Conservation (phyloP, 2,888 invertebrate species). For the Macaria liturata region DNA sequence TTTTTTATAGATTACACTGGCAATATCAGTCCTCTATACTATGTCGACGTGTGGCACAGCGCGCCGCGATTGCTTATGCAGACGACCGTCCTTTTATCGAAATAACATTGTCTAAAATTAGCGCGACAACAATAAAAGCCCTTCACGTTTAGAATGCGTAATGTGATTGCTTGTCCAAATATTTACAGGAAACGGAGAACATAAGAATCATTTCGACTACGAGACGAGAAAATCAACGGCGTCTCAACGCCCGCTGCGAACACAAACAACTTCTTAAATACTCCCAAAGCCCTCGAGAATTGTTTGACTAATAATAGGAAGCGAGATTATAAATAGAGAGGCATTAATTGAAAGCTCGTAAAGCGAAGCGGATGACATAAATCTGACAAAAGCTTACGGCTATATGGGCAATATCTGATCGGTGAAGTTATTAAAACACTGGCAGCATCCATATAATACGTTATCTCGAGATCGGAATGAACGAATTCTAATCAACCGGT, state of each 20-base stretch:
- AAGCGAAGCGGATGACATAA: conserved; percentile 58
- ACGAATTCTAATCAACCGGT: conserved; percentile 23
- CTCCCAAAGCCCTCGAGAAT: conserved; percentile 26
- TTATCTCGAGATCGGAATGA: conserved; percentile 27
- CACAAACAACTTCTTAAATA: conserved; percentile 34
- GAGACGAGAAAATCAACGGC: conserved; percentile 40
- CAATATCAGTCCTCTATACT: too few relatives aligned
- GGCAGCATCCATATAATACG: conserved; percentile 32
- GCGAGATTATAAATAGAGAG: conserved; percentile 44
- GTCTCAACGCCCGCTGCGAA: conserved; percentile 36
- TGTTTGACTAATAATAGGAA: conserved; percentile 34
- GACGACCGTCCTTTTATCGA: conserved; percentile 30
- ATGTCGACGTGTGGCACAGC: conserved; percentile 17
- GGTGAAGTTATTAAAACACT: conserved; percentile 35
- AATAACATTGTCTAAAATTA: conserved; percentile 42
- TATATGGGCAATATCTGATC: conserved; percentile 35
- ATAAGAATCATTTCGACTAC: conserved; percentile 44
- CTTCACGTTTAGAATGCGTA: conserved; percentile 38
- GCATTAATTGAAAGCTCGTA: conserved; percentile 52
- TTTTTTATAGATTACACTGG: too few relatives aligned
- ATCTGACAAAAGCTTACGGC: conserved; percentile 50
- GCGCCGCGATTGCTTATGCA: conserved; percentile 29
- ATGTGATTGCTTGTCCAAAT: conserved; percentile 44
- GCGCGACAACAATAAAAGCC: conserved; percentile 40
- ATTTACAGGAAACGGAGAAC: conserved; percentile 39